Evolutionary conservation across 2,797 vertebrate species (phyloP).

Genomic region (Sphenopsis melanotis): DNA sequence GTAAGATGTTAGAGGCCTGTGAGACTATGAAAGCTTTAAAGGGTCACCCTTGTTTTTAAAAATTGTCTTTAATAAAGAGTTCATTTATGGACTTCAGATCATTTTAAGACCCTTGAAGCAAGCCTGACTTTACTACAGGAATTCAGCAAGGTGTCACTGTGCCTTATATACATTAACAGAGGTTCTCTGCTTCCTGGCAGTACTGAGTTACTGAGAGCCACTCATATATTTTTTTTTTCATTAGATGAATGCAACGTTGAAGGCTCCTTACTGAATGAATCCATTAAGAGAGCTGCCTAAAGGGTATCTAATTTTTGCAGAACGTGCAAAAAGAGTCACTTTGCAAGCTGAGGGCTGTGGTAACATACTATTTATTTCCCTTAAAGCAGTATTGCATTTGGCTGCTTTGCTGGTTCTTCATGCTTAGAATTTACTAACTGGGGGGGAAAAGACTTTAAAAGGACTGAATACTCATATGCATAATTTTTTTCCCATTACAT

Average conservation of each 20-base stretch:
- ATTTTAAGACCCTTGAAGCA: background rate
- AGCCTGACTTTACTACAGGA: background rate
- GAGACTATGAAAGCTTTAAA: background rate
- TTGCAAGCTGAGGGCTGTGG: background rate
- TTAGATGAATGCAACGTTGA: background rate
- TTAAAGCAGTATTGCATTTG: background rate
- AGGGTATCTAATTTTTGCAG: constrained; percentile 30
- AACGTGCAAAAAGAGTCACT: background rate
- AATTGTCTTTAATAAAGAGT: background rate
- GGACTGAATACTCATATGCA: background rate
- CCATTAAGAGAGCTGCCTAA: background rate
- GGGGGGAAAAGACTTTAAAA: background rate
- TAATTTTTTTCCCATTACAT: accelerated
- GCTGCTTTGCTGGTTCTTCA: background rate
- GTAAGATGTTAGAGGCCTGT: background rate
- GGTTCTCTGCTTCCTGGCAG: background rate
- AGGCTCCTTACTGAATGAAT: background rate
- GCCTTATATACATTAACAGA: background rate
- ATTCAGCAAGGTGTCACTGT: background rate
- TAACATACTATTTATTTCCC: background rate
- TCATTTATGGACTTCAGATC: background rate
- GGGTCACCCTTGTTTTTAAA: background rate
- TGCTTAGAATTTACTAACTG: background rate
- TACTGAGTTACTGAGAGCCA: background rate
- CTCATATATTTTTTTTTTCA: background rate